Percentiles rank a stretch among this genome's conserved stretches.
phyloP scores from a whole-genome alignment of 2,888 invertebrate genomes.

The Branchinecta sandiegonensis region DNA sequence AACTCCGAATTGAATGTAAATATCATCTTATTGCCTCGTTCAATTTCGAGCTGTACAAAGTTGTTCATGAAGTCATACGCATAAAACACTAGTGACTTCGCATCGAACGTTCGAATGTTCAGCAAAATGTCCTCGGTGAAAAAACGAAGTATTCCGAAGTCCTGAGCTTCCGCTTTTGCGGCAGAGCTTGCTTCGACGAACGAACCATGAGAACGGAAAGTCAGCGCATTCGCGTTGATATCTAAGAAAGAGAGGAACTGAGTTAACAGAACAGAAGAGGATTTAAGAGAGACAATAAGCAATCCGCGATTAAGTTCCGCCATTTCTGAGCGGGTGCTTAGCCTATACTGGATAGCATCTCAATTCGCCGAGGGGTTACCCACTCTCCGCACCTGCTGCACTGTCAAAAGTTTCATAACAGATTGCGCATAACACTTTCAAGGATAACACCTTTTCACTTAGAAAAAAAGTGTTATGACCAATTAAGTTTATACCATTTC shows the following conservation, averaged over 20 bases:
- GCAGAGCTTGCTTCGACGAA: conserved; percentile 64
- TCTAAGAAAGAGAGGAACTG: conserved; percentile 42
- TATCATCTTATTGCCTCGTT: conserved; percentile 60
- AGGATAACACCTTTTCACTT: too few species aligned
- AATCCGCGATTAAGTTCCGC: too few species aligned
- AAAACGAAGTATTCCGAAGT: conserved; percentile 51
- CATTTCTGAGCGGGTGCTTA: too few species aligned
- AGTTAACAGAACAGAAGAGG: background rate
- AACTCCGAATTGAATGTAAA: conserved; percentile 59
- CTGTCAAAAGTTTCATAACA: too few species aligned
- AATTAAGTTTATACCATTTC: too few species aligned
- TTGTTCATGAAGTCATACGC: conserved; percentile 86
- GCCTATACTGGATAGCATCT: too few species aligned
- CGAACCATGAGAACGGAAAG: conserved; percentile 64
- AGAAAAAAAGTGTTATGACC: too few species aligned
- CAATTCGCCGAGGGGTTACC: too few species aligned
- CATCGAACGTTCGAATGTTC: conserved; percentile 73
- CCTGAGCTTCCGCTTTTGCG: conserved; percentile 46
- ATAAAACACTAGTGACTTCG: conserved; percentile 65
- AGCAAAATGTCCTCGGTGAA: conserved; percentile 66
- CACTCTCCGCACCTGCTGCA: too few species aligned
- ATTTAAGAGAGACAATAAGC: too few species aligned
- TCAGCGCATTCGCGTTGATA: conserved; percentile 74
- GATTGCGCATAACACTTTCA: too few species aligned
- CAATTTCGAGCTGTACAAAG: conserved; percentile 74